phyloP scores from a whole-genome alignment of 2,888 invertebrate species.

The Ormyrus rosae region DNA sequence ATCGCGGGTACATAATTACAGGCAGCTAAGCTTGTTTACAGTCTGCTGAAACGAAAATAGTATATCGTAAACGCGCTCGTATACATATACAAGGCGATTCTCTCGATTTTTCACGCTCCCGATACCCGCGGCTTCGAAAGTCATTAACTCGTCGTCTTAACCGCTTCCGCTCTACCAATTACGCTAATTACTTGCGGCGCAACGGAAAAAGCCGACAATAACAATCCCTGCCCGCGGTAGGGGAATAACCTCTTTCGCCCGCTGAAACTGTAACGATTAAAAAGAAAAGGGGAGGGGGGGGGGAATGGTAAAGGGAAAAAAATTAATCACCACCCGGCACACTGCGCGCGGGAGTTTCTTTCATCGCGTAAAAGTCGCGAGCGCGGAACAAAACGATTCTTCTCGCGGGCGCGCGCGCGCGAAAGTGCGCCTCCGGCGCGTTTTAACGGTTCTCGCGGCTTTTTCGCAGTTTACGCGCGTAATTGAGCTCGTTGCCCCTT shows the following conservation, averaged over 20 bases:
- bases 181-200: conserved; percentile 21
- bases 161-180: conserved; percentile 29
- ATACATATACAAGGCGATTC: background rate
- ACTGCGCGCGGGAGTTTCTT: background rate
- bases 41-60: background rate
- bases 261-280: background rate
- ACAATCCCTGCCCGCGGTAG: too few species aligned
- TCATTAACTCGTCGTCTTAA: conserved; percentile 22
- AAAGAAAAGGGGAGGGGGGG: background rate
- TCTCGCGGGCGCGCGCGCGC: background rate
- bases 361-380: background rate
- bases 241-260: too few species aligned
- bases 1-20: too few species aligned
- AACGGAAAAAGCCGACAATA: background rate
- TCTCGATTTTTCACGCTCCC: conserved; percentile 16
- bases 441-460: background rate
- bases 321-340: conserved; percentile 15
- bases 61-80: background rate
- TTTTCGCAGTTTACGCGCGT: conserved; percentile 9
- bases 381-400: conserved; percentile 18
- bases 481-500: conserved; percentile 28
- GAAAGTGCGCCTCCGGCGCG: background rate
- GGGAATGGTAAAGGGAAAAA: background rate
- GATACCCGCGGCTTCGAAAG: background rate
- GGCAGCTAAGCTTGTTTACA: background rate